Base-by-base conservation (phyloP, 2,888 invertebrate genomes). In the Tipula confusa region DNA sequence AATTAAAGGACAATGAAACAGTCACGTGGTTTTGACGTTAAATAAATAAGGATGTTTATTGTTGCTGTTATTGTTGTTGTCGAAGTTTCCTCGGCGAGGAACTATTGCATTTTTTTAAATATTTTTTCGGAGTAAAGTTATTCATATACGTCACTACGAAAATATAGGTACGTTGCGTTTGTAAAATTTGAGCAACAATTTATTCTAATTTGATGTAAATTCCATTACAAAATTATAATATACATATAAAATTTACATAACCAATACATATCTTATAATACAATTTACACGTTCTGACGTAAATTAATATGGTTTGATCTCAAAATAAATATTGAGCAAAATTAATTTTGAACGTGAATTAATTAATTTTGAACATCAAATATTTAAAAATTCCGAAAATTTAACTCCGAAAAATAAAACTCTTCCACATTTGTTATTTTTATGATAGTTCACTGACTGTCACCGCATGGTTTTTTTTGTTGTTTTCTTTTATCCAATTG, bases 401-500 rank as follows among this genome's bases (percentile, higher is more conserved):
- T 1, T 43, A 36, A 43, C 15, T 15, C 43, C 64, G 24, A 24
- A 24, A 64, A 64, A 18, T 64, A 24, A 24, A 64, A 64, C 64
- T 64, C 64, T 64, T 64, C 64, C 24, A 64, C 24, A 18, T 64
- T 18, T 64, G 18, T 64, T 24, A 24, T n/a, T n/a, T n/a, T n/a
- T n/a, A n/a, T n/a, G 4, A 1, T 15, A 80, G n/a, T 80, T 80
- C 29, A 15, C 29, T 80, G 80, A 29, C 29, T 80, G 80, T 80
- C 80, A 80, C 80, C 80, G n/a, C 80, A 80, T 80, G 29, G 79
- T n/a, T 29, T 80, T 80, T 29, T 80, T n/a, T n/a, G n/a, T n/a
- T 80, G 80, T 80, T 80, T 80, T 80, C 31, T 29, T 80, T 29
- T 80, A 43, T 48, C n/a, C 64, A 64, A 9, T 64, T 64, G 64